These are phyloP conservation scores for Melanaphis sacchari DNA, from an alignment of 1,140 invertebrate species.

Conservation along the genomic window DNA sequence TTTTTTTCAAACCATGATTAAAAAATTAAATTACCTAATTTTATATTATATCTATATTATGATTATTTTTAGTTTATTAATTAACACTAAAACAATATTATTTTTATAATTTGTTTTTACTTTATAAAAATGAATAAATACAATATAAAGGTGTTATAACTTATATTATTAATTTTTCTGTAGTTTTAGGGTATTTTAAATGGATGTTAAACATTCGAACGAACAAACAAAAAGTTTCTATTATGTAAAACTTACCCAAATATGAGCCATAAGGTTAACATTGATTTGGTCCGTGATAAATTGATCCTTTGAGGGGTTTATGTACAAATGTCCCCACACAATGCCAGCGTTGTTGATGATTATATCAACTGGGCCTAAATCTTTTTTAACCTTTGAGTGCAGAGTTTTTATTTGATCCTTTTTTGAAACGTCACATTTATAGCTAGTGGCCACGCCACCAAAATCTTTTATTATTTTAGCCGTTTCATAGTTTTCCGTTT, in stretches of 20 bases:
- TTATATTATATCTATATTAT: too few relatives aligned
- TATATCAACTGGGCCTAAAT: slow-evolving; percentile 61
- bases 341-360: slow-evolving; percentile 63
- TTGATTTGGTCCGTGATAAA: slow-evolving; percentile 60
- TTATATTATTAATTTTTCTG: too few relatives aligned
- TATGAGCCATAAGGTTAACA: slow-evolving; percentile 62
- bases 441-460: slow-evolving; percentile 59
- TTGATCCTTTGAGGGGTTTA: slow-evolving; percentile 63
- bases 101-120: background rate
- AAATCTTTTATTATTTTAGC: slow-evolving; percentile 63
- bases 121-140: background rate
- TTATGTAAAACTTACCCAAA: slow-evolving; percentile 61
- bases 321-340: slow-evolving; percentile 59
- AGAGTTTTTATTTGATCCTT: slow-evolving; percentile 60
- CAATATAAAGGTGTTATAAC: background rate
- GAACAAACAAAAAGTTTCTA: background rate
- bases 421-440: slow-evolving; percentile 64
- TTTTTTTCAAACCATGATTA: background rate
- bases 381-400: slow-evolving; percentile 57
- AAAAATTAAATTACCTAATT: background rate
- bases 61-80: too few relatives aligned
- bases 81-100: too few relatives aligned
- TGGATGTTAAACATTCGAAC: background rate
- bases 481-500: slow-evolving; percentile 66
- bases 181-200: background rate